Conservation (phyloP, 2,888 invertebrate species). For the Eilema sororculum region DNA sequence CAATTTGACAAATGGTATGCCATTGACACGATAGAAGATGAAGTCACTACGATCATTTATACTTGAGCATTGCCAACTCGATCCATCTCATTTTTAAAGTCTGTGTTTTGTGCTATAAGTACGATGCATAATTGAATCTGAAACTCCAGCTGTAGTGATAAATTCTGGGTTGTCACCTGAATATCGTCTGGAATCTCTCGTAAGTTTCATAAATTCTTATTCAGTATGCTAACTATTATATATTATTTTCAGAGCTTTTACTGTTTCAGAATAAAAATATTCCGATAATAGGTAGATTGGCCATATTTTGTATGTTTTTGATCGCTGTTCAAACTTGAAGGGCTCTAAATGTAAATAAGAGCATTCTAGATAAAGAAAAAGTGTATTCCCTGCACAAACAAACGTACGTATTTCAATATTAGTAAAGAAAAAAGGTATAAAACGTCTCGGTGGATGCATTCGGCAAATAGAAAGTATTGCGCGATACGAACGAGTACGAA, state of each 20-base stretch:
- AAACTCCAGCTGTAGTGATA: background rate
- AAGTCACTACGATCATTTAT: too few species aligned
- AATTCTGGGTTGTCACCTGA: background rate
- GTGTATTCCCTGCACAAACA: background rate
- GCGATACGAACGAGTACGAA: conserved; percentile 11
- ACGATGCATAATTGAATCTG: background rate
- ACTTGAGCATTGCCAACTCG: background rate
- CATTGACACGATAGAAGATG: too few species aligned
- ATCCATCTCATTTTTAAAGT: background rate
- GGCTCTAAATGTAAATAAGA: background rate
- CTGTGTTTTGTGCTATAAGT: background rate
- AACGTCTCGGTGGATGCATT: conserved; percentile 10
- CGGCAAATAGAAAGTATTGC: conserved; percentile 13
- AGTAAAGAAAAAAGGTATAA: background rate
- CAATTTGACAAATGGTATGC: too few species aligned
- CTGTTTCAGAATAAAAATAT: background rate
- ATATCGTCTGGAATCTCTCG: background rate
- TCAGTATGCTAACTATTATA: background rate
- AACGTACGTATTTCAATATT: background rate
- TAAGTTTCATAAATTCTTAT: background rate
- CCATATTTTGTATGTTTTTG: background rate
- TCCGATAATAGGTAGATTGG: background rate
- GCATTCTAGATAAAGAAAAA: background rate
- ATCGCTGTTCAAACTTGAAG: too few species aligned
- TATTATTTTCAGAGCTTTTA: background rate